Base-by-base conservation (phyloP, 2,113 vertebrate species). In the Harpagus bidentatus region DNA sequence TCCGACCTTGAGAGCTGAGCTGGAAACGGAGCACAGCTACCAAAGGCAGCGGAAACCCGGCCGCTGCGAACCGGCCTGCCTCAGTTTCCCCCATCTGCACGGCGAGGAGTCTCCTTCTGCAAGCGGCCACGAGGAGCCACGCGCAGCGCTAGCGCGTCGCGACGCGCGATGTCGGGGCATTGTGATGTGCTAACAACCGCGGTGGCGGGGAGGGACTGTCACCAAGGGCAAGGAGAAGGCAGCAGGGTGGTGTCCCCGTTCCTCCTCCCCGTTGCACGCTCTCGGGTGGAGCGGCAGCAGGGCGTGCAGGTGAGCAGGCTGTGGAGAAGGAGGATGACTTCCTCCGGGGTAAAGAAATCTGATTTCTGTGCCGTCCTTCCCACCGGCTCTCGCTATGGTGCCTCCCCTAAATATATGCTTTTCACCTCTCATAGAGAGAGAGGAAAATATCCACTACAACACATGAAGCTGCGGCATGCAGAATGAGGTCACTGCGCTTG, bases 401-500 rank as follows among this genome's bases (percentile, higher is more conserved):
- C 88, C 43, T 86, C 59, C 36, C 77, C 53, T 87, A 45, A 79
- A 48, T 32, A 20, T 1, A 38, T 0, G 10, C 89, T 91, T 95
- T 95, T 93, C 91, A 88, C 94, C 84, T 87, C 73, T 69, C 55
- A 25, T 76, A 53, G 53, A 31, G 62, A 31, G 40, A 77, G 56
- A 82, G 62, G 38, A 36, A 79, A 95, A 82, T 88, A 93, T 61
- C 70, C 77, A 8, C 86, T 55, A 0, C 20, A 95, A 19, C 88
- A 38, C 23, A 23, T 38, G 66, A 65, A 91, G 89, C 91, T 77
- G 84, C 80, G 1, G 81, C 77, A 6, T 76, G 88, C 81, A 72
- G 91, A 95, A 95, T 79, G 91, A 94, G 90, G 93, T 95, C 83
- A 80, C 88, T 87, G 95, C 1, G 0, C 74, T 93, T 89, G 73